Conservation (phyloP, 2,888 invertebrate species). For the Dicycla oo region DNA sequence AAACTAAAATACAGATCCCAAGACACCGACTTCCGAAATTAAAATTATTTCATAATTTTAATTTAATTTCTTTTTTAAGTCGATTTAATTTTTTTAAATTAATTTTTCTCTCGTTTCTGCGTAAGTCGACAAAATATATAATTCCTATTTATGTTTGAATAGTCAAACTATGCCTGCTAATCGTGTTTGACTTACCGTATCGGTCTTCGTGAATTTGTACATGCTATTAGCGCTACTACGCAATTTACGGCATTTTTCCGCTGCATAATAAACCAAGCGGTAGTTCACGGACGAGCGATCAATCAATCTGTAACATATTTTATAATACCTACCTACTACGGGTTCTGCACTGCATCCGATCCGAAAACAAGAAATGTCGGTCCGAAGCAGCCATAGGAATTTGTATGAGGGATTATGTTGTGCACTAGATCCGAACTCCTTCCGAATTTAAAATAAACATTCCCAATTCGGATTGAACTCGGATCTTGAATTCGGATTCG, state of each 20-base stretch:
- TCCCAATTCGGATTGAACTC: not conserved
- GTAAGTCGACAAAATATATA: too few relatives aligned
- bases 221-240: conserved; percentile 64
- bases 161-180: too few relatives aligned
- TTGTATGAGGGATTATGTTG: not conserved
- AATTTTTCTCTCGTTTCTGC: too few relatives aligned
- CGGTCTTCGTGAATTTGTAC: conserved; percentile 79
- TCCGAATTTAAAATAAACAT: not conserved
- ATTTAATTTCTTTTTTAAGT: too few relatives aligned
- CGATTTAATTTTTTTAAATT: too few relatives aligned
- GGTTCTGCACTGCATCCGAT: not conserved
- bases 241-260: conserved; percentile 73
- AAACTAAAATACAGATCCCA: too few relatives aligned
- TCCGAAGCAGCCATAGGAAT: not conserved
- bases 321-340: too few relatives aligned
- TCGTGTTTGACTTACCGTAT: conserved; percentile 75
- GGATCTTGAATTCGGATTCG: not conserved
- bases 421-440: not conserved
- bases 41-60: too few relatives aligned
- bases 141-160: too few relatives aligned
- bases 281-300: conserved; percentile 86
- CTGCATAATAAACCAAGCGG: conserved; percentile 91
- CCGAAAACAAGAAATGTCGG: not conserved
- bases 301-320: conserved; percentile 81
- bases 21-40: too few relatives aligned